These are phyloP conservation scores for Fulica atra DNA, from an alignment of 2,113 vertebrate genomes.

Conservation along the genomic window DNA sequence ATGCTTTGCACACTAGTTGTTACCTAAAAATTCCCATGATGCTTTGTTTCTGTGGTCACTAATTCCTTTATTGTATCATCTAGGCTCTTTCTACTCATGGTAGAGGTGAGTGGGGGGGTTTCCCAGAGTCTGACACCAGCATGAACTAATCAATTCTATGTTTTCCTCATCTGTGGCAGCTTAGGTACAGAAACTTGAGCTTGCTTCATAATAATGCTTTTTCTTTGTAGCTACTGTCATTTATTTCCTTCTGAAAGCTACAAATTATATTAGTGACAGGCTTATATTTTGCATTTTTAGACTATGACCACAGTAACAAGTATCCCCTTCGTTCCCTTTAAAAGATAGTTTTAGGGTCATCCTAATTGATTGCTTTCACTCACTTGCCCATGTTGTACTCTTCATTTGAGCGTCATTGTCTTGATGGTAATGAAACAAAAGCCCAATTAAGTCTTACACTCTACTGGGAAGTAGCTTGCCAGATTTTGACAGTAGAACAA, in stretches of 20 bases:
- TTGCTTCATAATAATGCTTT: not conserved
- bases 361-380: slow-evolving; percentile 40
- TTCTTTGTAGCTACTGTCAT: not conserved
- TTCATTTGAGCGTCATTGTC: not conserved
- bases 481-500: slow-evolving; percentile 46
- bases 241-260: not conserved
- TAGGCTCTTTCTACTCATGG: not conserved
- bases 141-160: not conserved
- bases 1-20: not conserved
- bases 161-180: not conserved
- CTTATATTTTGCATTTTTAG: not conserved
- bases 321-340: not conserved
- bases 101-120: not conserved
- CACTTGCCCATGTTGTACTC: not conserved
- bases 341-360: not conserved
- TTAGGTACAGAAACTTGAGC: not conserved
- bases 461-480: slow-evolving; percentile 15
- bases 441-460: not conserved
- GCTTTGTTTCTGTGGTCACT: not conserved
- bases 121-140: not conserved
- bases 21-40: not conserved
- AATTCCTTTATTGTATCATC: not conserved
- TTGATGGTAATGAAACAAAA: slow-evolving; percentile 50
- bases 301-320: not conserved
- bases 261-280: not conserved